Percentiles rank a stretch among this genome's conserved stretches.
Conservation (phyloP, 2,888 invertebrate species). For the Proisotoma minuta region DNA sequence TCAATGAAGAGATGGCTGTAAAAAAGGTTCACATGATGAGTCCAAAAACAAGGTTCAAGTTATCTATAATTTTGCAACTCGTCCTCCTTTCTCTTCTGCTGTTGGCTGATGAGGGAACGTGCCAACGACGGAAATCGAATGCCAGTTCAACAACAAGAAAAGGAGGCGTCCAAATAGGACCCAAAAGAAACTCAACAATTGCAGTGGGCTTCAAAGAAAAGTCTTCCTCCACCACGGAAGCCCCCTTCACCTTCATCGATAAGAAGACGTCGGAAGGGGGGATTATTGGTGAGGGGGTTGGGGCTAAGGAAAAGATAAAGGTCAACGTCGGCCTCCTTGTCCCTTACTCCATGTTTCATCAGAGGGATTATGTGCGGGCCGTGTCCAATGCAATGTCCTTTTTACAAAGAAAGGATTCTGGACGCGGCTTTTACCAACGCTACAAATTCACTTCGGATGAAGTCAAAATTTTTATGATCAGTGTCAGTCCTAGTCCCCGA, state of each 20-base stretch:
- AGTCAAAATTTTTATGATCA: slow-evolving; percentile 64
- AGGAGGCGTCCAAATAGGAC: background rate
- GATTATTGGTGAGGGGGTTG: background rate
- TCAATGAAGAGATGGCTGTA: no score
- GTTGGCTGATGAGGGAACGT: background rate
- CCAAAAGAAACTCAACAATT: background rate
- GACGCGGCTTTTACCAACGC: slow-evolving; percentile 62
- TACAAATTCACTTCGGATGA: slow-evolving; percentile 62
- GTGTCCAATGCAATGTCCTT: slow-evolving; percentile 61
- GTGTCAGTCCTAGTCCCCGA: slow-evolving; percentile 69
- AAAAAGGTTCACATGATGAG: no score
- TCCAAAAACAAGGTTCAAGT: no score
- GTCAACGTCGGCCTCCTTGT: slow-evolving; percentile 64
- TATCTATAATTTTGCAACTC: no score
- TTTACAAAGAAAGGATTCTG: slow-evolving; percentile 59
- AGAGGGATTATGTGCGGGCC: slow-evolving; percentile 63
- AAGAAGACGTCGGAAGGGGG: background rate
- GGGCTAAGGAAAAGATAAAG: background rate
- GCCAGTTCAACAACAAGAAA: background rate
- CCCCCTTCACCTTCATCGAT: background rate
- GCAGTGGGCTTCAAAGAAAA: background rate
- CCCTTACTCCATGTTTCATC: slow-evolving; percentile 71
- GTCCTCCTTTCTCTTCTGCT: background rate
- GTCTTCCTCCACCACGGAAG: background rate
- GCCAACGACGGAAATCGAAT: background rate